Evolutionary conservation across 2,113 vertebrate genomes (phyloP), one percentile per base, ranked within the genome.

Genomic region (Noctilio leporinus): DNA sequence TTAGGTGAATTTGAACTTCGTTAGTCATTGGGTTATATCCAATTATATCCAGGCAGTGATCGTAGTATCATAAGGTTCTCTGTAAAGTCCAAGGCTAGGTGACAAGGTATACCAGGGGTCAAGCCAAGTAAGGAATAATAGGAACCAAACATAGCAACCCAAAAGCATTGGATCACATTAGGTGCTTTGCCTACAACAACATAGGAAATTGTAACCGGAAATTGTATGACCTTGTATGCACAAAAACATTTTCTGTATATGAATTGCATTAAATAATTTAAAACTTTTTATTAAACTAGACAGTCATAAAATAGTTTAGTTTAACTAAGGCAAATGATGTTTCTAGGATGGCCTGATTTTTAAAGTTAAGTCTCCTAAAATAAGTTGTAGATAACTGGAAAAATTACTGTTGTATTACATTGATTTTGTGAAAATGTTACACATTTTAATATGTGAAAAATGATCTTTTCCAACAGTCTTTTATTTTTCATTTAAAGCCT

Each of bases 401-500:
- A 93, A 91, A 55, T 76, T 82, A 83, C 28, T 73, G 0, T 64
- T 43, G 30, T 78, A 1, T 86, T 70, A 47, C 17, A 69, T 22
- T 86, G 64, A 59, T 87, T 95, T 84, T 90, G 45, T 96, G 45
- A 90, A 87, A 95, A 69, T 16, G 24, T 65, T 88, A 85, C 16
- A 72, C 26, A 83, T 78, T 92, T 73, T 78, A 94, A 93, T 26
- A 10, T 70, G 14, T 93, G 64, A n/a, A 86, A 78, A 83, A 49
- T 26, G 10, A 28, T 73, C 15, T 94, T 94, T 95, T 76, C 87
- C 57, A 94, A 43, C 2, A 76, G 38, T 89, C 84, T 96, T 33
- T 14, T 77, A 76, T 55, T 91, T 75, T 92, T 97, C 69, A 96
- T 93, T 94, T 93, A 1, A 95, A 99, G 99, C 99, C 99, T 99